Evolutionary conservation across 2,113 vertebrate species (phyloP), one percentile per base, ranked within the genome.

Genomic region (Pollimyrus isidori): DNA sequence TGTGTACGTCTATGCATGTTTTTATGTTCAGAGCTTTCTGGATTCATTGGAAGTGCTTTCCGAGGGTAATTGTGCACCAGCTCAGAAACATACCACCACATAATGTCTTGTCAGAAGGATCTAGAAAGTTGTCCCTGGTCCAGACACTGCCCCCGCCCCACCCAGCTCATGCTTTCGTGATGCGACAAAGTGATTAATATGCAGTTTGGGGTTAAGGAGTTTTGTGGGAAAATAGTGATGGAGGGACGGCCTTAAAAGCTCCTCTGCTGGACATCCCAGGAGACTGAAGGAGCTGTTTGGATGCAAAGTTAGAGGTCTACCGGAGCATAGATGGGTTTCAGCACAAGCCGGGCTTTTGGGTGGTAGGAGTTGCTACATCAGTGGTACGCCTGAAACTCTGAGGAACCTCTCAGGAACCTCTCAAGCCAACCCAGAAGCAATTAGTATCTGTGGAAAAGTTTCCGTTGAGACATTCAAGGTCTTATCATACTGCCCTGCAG

Each of bases 141-240:
- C 39, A 42, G 69, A 39, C 15, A 53, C 50, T 0, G 0, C 50
- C 13, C 3, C 50, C 50, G 15, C 17, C 52, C 52, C 0, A 11
- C 73, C 86, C 30, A 11, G 3, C 35, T 19, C 26, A 0, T 30
- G 17, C 58, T 73, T 65, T 23, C 11, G 17, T 7, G 23, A 19
- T 23, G 30, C 7, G 49, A 23, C n/a, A 45, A 23, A 89, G 83
- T 19, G 83, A 17, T 53, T 89, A 42, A 4, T 7, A 42, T 4
- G 50, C 23, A 52, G 21, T 48, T 26, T 62, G 39, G 26, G 50
- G 85, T 52, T 95, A 95, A 96, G 91, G 53, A 95, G 95, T 95
- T 95, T 90, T 94, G 92, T 93, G 95, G 94, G 95, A 96, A 96
- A 95, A 94, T 93, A 96, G 95, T 95, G 95, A 90, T 91, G 90